Conservation (phyloP, 2,113 vertebrate species). For the Paratilapia polleni region DNA sequence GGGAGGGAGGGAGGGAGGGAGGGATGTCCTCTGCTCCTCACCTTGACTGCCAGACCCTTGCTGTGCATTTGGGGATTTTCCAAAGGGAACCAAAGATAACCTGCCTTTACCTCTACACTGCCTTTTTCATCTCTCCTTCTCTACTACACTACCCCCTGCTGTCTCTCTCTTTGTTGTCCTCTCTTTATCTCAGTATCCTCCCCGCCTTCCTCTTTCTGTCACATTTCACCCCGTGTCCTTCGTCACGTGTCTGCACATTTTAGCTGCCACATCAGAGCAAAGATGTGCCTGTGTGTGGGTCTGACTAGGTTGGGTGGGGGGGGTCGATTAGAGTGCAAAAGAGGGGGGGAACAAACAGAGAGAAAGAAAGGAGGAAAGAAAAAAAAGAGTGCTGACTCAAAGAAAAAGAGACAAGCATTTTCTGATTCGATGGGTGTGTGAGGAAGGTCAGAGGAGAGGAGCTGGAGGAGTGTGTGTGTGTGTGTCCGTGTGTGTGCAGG, state of each 20-base stretch:
- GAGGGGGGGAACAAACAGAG: not conserved
- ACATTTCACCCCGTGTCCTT: constrained; percentile 3
- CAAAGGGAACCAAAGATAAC: constrained; percentile 61
- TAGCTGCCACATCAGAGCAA: constrained; percentile 25
- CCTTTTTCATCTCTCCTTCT: constrained; percentile 4
- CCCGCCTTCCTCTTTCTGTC: not conserved
- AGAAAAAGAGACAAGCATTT: constrained; percentile 57
- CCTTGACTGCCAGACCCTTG: constrained; percentile 77
- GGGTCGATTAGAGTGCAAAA: not conserved
- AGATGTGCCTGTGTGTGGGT: not conserved
- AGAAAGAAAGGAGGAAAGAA: constrained; percentile 17
- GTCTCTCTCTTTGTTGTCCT: not conserved
- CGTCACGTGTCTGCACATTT: constrained; percentile 22
- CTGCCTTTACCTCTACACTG: not conserved
- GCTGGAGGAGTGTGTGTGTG: constrained; percentile 15
- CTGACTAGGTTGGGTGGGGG: not conserved
- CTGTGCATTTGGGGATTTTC: constrained; percentile 80
- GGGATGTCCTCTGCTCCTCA: constrained; percentile 79
- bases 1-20: constrained; percentile 25
- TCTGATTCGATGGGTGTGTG: constrained; percentile 44
- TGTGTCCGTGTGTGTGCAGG: not conserved
- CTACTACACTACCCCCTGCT: not conserved
- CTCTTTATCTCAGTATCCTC: not conserved
- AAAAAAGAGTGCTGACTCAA: constrained; percentile 70
- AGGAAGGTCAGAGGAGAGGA: constrained; percentile 65